A percentile compares a stretch with the other conserved stretches of the same genome.
Conservation (phyloP, 2,113 vertebrate species). For the Numenius arquata region DNA sequence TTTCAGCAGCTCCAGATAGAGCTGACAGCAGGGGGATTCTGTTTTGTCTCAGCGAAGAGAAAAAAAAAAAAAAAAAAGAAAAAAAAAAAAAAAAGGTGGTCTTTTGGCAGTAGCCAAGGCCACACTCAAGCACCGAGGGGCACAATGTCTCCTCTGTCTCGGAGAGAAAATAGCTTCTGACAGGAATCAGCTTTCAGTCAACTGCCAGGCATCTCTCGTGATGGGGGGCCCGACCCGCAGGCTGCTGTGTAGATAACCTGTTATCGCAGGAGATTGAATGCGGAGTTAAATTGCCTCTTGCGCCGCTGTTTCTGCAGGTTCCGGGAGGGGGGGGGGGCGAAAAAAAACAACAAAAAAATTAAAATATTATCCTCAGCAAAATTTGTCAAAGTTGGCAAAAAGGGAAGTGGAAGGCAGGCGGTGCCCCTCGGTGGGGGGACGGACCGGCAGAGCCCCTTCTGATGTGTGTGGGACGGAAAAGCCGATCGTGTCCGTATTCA, state of each 20-base stretch:
- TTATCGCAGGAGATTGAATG: constrained; percentile 50
- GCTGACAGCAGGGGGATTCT: constrained; percentile 71
- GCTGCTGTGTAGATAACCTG: constrained; percentile 55
- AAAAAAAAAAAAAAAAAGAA: constrained; percentile 62
- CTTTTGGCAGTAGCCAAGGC: constrained; percentile 63
- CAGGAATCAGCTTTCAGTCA: constrained; percentile 83
- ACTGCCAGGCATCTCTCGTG: constrained; percentile 67
- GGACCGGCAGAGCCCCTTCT: accelerated
- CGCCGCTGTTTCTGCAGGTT: constrained; percentile 12
- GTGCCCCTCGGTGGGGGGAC: neutral
- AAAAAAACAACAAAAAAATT: neutral
- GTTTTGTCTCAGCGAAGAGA: constrained; percentile 72
- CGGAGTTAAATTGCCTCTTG: neutral
- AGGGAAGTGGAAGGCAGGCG: neutral
- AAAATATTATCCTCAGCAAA: neutral
- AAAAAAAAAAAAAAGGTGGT: constrained; percentile 69
- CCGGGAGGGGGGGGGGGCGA: neutral
- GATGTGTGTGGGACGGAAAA: accelerated
- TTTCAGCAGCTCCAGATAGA: constrained; percentile 70
- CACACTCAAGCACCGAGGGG: constrained; percentile 70
- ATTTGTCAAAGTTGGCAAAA: neutral
- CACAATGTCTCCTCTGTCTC: constrained; percentile 80
- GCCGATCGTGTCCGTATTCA: accelerated
- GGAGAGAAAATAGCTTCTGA: constrained; percentile 76
- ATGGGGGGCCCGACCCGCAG: constrained; percentile 55